Percentiles rank a stretch among this genome's conserved stretches.
These are phyloP conservation scores for Pao palembangensis DNA, from an alignment of 2,113 vertebrate genomes.

Conservation along the genomic window DNA sequence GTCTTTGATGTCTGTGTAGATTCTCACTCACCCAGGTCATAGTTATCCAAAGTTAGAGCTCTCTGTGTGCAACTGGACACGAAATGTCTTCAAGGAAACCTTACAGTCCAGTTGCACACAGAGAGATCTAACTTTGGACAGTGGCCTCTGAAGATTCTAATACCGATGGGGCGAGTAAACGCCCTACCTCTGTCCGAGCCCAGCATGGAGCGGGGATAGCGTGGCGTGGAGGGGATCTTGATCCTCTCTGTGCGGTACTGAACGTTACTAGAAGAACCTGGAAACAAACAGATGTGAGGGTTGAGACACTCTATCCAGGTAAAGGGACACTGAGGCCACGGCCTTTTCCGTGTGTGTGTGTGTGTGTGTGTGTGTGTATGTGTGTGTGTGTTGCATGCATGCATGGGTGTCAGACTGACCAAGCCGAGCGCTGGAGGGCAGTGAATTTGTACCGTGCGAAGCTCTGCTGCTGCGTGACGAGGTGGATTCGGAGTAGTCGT, in stretches of 20 bases:
- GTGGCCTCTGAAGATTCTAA: slow-evolving; percentile 1
- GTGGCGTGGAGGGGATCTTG: slow-evolving; percentile 92
- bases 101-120: too few species aligned
- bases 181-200: slow-evolving; percentile 90
- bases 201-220: slow-evolving; percentile 89
- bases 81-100: too few species aligned
- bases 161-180: background rate
- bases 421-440: slow-evolving; percentile 90
- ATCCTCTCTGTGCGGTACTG: slow-evolving; percentile 94
- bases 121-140: too few species aligned
- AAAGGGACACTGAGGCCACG: slow-evolving; percentile 5
- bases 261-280: slow-evolving; percentile 90
- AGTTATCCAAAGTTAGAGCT: too few species aligned
- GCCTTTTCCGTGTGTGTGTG: slow-evolving; percentile 27
- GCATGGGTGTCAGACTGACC: slow-evolving; percentile 78
- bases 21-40: too few species aligned
- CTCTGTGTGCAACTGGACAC: too few species aligned
- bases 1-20: too few species aligned
- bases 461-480: slow-evolving; percentile 81
- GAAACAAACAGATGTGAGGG: background rate
- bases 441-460: slow-evolving; percentile 91
- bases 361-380: too few species aligned
- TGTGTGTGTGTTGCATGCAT: slow-evolving; percentile 43
- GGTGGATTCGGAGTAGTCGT: slow-evolving; percentile 83
- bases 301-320: slow-evolving; percentile 1